Conservation (phyloP, 2,888 invertebrate species). For the Chrysolina americana region DNA sequence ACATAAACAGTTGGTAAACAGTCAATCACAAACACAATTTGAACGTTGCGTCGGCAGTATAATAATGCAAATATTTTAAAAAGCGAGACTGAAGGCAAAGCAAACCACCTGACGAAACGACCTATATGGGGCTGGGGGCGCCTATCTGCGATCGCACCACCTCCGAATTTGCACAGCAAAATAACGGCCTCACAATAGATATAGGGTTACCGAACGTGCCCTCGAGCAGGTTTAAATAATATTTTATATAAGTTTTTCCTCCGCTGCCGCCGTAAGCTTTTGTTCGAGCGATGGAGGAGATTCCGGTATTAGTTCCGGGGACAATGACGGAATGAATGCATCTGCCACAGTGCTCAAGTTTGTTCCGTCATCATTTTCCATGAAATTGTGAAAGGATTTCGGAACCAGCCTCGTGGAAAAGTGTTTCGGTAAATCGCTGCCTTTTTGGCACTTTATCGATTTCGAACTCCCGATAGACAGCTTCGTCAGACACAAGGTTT, state of each 20-base stretch:
- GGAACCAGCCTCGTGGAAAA: too few relatives aligned
- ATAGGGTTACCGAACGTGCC: background rate
- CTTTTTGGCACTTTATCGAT: too few relatives aligned
- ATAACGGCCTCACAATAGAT: background rate
- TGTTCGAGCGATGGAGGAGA: background rate
- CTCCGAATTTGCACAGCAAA: constrained; percentile 3
- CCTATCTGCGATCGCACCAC: background rate
- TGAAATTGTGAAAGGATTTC: background rate
- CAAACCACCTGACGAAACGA: background rate
- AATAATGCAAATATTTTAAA: constrained; percentile 16
- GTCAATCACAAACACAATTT: background rate
- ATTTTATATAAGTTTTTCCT: background rate
- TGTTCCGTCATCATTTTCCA: background rate
- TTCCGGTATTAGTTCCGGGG: background rate
- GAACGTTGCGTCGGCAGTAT: constrained; percentile 8
- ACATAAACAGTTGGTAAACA: background rate
- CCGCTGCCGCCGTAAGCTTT: background rate
- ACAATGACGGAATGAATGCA: background rate
- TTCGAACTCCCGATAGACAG: too few relatives aligned
- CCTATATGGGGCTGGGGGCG: background rate
- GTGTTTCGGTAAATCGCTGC: too few relatives aligned
- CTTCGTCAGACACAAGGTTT: too few relatives aligned
- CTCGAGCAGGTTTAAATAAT: background rate
- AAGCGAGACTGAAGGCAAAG: background rate
- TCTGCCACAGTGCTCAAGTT: background rate